phyloP scores from a whole-genome alignment of 2,888 invertebrate genomes.

The Minunthozetes semirufus region DNA sequence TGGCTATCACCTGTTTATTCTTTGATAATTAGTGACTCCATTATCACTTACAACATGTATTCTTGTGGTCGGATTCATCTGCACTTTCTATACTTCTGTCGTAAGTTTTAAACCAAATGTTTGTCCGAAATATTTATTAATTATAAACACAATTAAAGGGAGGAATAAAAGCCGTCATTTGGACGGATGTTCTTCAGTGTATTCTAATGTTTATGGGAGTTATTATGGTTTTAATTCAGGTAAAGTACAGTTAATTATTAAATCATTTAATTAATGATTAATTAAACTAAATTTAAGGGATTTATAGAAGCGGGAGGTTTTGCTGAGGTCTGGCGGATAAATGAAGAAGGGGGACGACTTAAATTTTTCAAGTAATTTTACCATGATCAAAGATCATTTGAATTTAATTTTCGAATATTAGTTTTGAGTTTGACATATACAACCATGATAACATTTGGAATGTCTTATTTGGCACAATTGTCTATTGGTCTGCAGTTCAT shows the following conservation, averaged over 20 bases:
- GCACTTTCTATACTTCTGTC: slow-evolving; percentile 75
- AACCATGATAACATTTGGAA: slow-evolving; percentile 35
- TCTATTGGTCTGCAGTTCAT: slow-evolving; percentile 79
- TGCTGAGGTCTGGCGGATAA: slow-evolving; percentile 57
- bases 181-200: slow-evolving; percentile 82
- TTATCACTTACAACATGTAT: slow-evolving; percentile 79
- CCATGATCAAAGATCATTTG: neutral
- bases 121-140: neutral
- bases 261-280: neutral
- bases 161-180: slow-evolving; percentile 68
- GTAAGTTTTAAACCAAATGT: slow-evolving; percentile 54
- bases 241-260: neutral
- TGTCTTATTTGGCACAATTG: slow-evolving; percentile 51
- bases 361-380: slow-evolving; percentile 38
- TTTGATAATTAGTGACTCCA: slow-evolving; percentile 60
- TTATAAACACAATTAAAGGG: slow-evolving; percentile 53
- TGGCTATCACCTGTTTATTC: neutral
- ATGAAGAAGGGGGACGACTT: slow-evolving; percentile 60
- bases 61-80: slow-evolving; percentile 59
- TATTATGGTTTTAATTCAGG: slow-evolving; percentile 60
- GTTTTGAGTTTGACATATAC: slow-evolving; percentile 30
- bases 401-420: neutral
- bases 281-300: slow-evolving; percentile 13
- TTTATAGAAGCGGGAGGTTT: slow-evolving; percentile 33
- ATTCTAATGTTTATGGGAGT: slow-evolving; percentile 75